Evolutionary conservation across 2,113 vertebrate species (phyloP).

Genomic region (Urocynchramus pylzowi): DNA sequence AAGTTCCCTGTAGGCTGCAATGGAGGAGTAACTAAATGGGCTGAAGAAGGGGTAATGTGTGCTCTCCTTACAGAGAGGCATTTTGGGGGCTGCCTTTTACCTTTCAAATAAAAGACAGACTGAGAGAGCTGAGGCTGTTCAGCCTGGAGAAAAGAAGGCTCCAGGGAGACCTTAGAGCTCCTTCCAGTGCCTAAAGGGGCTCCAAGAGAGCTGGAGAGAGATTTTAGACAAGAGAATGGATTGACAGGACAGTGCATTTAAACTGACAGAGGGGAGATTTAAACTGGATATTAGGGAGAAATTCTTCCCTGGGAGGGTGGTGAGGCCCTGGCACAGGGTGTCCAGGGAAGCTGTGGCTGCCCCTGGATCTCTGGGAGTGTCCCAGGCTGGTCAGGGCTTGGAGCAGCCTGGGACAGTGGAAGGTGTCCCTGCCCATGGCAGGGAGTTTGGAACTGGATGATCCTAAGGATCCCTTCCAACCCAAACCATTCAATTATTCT

Average conservation of each 20-base stretch:
- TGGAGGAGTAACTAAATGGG: neutral
- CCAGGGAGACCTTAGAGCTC: neutral
- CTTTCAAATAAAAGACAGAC: neutral
- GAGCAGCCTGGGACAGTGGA: rapidly evolving
- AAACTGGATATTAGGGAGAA: neutral
- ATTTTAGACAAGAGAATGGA: neutral
- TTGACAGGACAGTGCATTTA: neutral
- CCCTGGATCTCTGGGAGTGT: neutral
- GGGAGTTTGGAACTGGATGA: too few relatives aligned
- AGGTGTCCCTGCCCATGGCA: neutral
- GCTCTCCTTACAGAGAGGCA: neutral
- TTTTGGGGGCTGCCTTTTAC: neutral
- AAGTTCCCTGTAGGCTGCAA: neutral
- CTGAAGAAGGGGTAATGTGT: neutral
- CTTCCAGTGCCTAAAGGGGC: neutral
- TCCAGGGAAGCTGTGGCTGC: neutral
- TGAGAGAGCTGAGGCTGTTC: neutral
- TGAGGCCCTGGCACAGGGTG: rapidly evolving
- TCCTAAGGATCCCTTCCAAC: neutral
- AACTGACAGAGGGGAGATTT: neutral
- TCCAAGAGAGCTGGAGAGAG: neutral
- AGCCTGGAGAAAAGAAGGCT: neutral
- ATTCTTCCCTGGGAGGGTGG: neutral
- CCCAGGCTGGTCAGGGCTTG: rapidly evolving
- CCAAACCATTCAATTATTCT: neutral